Evolutionary conservation across 1,140 invertebrate genomes (phyloP), one percentile per base, ranked within the genome.

Genomic region (Drosophila pruinosa): DNA sequence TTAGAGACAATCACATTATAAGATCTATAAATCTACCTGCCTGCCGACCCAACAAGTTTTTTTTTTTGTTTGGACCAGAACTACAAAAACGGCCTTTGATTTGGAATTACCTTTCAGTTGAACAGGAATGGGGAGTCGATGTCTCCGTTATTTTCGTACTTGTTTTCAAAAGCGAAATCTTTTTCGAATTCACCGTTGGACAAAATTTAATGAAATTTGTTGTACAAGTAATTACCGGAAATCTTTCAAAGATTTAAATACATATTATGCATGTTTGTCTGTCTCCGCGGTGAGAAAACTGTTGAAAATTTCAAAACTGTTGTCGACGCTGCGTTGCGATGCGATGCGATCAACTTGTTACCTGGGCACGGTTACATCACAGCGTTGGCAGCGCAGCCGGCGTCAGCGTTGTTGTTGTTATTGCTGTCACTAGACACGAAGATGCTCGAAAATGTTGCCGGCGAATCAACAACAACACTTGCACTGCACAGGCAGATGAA

Each of bases 1-100:
- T 86, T 78, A 86, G 43, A 67, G 63, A 50, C 72, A 71, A 73
- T 67, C 81, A 24, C 52, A 80, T 63, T 65, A 74, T 74, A 71
- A 61, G 45, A 81, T 81, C 64, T 86, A 65, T 70, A 53, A 43
- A 59, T 48, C 41, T 36, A 59, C 28, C 28, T 31, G 28, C 28
- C 26, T 24, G 26, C n/a, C 38, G 45, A 43, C 57, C 24, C 56
- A 63, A 70, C 67, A 22, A 38, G 67, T 78, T 80, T 80, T 61
- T n/a, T 7, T 19, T 19, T 41, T 47, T 47, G 21, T 50, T 50
- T 50, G 26, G 31, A 22, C 15, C 43, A 65, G 28, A 31, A 31
- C 7, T 15, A 28, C 54, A 43, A 61, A 78, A 81, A 28, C 38
- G 22, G 79, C n/a, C 43, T 47, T 24, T 12, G 21, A 45, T 2